Base-by-base conservation (phyloP, 1,140 invertebrate genomes). In the Leptinotarsa texana region DNA sequence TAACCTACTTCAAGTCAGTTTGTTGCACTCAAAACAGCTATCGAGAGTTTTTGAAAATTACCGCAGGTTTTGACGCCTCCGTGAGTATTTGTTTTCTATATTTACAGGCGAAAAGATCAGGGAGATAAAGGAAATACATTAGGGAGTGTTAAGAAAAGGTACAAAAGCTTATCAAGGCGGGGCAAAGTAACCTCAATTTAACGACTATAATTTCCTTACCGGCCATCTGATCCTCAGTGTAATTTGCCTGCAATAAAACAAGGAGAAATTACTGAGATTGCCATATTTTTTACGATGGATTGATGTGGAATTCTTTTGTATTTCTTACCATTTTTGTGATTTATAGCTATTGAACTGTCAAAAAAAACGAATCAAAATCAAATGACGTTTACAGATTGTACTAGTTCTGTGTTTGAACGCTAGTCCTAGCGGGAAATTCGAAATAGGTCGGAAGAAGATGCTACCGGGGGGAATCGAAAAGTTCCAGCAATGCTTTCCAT, bases 221-320 rank as follows among this genome's bases (percentile, higher is more conserved):
- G 84, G 93, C 91, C 86, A 95, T 91, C 88, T 96, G 94, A 89
- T 96, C 94, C 88, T 96, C 95, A 48, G 92, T 92, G 86, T 95
- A 95, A 81, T 93, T 93, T 84, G 92, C 93, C 94, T 96, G 89
- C 74, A 91, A 92, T 75, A 82, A 87, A 75, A 81, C 13, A 57
- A 57, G 51, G 51, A 17, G 8, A 2, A 15, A 57, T 57, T 57
- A 57, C 13, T 57, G 6, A 42, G 2, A 57, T 57, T 57, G 51
- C 4, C 4, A 18, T 17, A n/a, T 17, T 57, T 57, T 57, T 57
- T 18, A 3, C 15, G 13, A 57, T 15, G 51, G 8, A 13, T 57
- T 15, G 5, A 17, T 15, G 6, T n/a, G 4, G n/a, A 57, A 57
- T 17, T 57, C n/a, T 4, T 57, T 15, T 13, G n/a, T 57, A 73